Evolutionary conservation across 2,113 vertebrate genomes (phyloP).

Genomic region (Salvator merianae): DNA sequence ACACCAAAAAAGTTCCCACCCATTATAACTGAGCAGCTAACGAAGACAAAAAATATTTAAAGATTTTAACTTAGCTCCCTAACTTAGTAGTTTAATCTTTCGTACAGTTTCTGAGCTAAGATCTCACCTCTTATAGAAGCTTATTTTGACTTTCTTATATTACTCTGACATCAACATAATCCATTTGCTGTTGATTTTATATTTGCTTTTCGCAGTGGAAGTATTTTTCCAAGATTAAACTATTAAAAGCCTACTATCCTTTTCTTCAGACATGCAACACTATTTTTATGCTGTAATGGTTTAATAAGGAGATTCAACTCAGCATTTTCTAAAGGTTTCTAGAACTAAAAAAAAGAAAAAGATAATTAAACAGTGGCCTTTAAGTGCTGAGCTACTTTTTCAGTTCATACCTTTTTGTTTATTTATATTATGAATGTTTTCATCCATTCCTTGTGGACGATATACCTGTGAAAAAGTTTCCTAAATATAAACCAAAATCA

Average conservation of each 20-base stretch:
- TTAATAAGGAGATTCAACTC: constrained; percentile 49
- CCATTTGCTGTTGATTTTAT: constrained; percentile 7
- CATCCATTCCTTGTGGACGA: constrained; percentile 33
- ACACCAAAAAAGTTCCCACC: neutral
- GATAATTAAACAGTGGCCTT: constrained; percentile 19
- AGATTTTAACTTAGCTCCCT: neutral
- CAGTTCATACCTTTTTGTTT: constrained; percentile 45
- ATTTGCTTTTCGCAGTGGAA: constrained; percentile 23
- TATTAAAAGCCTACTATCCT: neutral
- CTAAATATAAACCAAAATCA: constrained; percentile 52
- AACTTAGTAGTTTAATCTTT: neutral
- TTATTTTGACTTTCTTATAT: constrained; percentile 6
- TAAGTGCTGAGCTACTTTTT: constrained; percentile 36
- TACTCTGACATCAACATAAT: constrained; percentile 23
- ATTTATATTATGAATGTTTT: constrained; percentile 35
- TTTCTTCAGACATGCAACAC: constrained; percentile 6
- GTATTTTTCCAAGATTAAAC: neutral
- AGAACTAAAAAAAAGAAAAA: constrained; percentile 31
- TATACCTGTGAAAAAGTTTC: constrained; percentile 51
- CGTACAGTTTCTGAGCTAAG: neutral
- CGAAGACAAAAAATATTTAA: neutral
- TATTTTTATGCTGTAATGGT: constrained; percentile 38
- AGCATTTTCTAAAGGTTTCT: constrained; percentile 39
- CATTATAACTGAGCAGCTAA: neutral
- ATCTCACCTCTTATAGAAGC: constrained; percentile 25